Evolutionary conservation across 2,113 vertebrate species (phyloP), one percentile per base, ranked within the genome.

Genomic region (Elephantulus edwardii): DNA sequence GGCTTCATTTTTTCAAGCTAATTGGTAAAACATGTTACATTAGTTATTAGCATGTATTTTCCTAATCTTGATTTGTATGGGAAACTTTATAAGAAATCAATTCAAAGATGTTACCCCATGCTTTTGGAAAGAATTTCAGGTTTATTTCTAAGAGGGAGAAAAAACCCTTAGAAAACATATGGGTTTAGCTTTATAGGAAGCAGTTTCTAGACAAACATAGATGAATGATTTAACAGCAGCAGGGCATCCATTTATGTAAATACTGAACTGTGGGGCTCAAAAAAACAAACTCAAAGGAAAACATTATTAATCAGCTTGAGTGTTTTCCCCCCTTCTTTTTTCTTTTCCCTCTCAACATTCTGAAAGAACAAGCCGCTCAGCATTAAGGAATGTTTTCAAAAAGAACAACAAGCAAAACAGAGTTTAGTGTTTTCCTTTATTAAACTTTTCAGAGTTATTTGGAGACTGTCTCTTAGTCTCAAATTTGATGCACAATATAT

Each of bases 301-400:
- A 96, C 94, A 95, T 89, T 91, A 95, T 95, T 91, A 94, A 96
- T 95, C 95, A 96, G 95, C 94, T 96, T 94, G 95, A 95, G 66
- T 64, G 87, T 74, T 78, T 20, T 17, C 16, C 64, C 33, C 11
- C 66, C 14, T 22, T 24, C 19, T 30, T 72, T 89, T 70, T 77
- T 12, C 16, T 16, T 74, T 38, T 20, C 68, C 42, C 62, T n/a
- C 82, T 66, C 88, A 90, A 78, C 92, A 88, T 90, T 91, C 89
- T 94, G 20, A 80, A 77, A 96, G 94, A 94, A 95, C 90, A 90
- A 93, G 83, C 85, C 92, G 85, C 77, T 48, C 90, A 91, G 90
- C 85, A 78, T 68, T 14, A 79, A 96, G 90, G 93, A 95, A 95
- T 95, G 90, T 80, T 93, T 92, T 91, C 91, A 92, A 83, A 75